Conservation (phyloP, 2,888 invertebrate genomes). For the Agrilus mali region DNA sequence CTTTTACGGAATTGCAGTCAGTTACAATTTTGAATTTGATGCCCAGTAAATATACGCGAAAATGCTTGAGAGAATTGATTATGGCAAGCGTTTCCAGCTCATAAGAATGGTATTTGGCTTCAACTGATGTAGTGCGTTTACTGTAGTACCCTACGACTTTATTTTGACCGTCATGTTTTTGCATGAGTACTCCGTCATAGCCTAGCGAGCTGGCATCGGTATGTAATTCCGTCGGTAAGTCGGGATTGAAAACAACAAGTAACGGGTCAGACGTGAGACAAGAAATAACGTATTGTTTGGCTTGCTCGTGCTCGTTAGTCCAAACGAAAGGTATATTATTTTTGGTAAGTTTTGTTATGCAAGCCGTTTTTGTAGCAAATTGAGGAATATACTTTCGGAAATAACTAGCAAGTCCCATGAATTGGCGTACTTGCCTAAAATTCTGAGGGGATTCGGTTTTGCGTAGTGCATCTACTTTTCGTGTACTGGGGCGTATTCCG, state of each 20-base stretch:
- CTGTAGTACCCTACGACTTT: constrained; percentile 19
- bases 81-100: constrained; percentile 24
- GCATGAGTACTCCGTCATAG: constrained; percentile 19
- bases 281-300: constrained; percentile 10
- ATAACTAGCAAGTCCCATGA: too few species aligned
- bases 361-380: constrained; percentile 12
- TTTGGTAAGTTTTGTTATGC: constrained; percentile 11
- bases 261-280: constrained; percentile 14
- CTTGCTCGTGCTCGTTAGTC: constrained; percentile 11
- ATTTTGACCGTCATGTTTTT: constrained; percentile 12
- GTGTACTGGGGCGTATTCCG: constrained; percentile 7
- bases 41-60: constrained; percentile 18
- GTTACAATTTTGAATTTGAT: too few species aligned
- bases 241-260: constrained; percentile 17
- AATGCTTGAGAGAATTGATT: constrained; percentile 17
- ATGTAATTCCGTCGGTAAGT: constrained; percentile 16
- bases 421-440: constrained; percentile 9
- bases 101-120: constrained; percentile 20
- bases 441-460: constrained; percentile 6
- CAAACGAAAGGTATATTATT: constrained; percentile 11
- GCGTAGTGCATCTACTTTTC: constrained; percentile 6
- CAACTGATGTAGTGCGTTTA: constrained; percentile 14
- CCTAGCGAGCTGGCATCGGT: constrained; percentile 17
- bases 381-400: constrained; percentile 16
- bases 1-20: constrained; percentile 24